phyloP scores from a whole-genome alignment of 2,797 vertebrate species.

The Eidolon dupreanum region DNA sequence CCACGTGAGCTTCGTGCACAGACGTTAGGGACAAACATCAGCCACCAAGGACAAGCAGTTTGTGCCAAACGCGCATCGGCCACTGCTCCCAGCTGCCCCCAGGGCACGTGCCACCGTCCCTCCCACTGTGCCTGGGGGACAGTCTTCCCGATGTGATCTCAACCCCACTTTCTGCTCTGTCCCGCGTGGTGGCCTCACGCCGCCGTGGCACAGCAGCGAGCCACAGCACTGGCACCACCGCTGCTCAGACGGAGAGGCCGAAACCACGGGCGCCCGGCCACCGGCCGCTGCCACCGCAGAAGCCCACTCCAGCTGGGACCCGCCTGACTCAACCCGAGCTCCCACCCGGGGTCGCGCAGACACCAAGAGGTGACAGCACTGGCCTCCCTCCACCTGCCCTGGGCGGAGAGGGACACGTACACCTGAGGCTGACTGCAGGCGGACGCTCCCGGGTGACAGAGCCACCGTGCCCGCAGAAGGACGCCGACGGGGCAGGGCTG shows the following conservation, averaged over 20 bases:
- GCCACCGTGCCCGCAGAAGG: neutral
- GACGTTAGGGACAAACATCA: slow-evolving; percentile 82
- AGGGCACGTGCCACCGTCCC: neutral
- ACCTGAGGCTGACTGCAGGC: fast-evolving
- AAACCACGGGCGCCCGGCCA: no score
- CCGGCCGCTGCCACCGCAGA: neutral
- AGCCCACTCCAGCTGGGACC: neutral
- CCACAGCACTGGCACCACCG: neutral
- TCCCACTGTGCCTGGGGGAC: fast-evolving
- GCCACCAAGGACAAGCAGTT: fast-evolving
- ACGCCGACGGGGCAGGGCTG: fast-evolving
- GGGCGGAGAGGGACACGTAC: fast-evolving
- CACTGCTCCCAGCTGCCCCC: neutral
- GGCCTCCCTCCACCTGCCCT: neutral
- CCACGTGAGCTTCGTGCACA: slow-evolving; percentile 89
- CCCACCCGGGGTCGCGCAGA: neutral
- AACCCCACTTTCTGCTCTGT: neutral
- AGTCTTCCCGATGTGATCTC: fast-evolving
- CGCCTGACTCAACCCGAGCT: fast-evolving
- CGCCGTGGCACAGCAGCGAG: fast-evolving
- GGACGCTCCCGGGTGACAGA: no score
- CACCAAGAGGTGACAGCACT: neutral
- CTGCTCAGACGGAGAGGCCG: fast-evolving
- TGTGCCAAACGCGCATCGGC: fast-evolving
- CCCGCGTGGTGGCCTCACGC: fast-evolving